Base-by-base conservation (phyloP, 2,888 invertebrate species). In the Limnephilus auricula region DNA sequence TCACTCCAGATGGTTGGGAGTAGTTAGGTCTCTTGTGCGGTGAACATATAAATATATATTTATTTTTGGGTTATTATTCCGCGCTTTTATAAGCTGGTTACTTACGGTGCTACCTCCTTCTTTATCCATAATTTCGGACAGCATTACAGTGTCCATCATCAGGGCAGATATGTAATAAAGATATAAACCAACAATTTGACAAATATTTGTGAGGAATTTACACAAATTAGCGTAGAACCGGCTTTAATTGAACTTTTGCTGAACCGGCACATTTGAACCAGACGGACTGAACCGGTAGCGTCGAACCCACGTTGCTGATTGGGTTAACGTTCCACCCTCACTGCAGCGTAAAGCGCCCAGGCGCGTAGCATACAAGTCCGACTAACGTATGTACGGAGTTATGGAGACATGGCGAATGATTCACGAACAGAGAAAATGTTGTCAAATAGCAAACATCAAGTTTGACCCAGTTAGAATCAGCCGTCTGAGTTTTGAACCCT, bases 381-480 rank as follows among this genome's bases (percentile, higher is more conserved):
- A 40, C 40, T 15, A 45, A 30, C 30, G n/a, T 85, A n/a, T 37
- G 25, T 34, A 2, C 40, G 30, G 30, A 40, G n/a, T 65, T 65
- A 65, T 65, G 65, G 85, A 45, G 85, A 40, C 85, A 10, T 31
- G 45, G 45, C 85, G 31, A 65, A 65, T 85, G 9, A 85, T 40
- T 85, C n/a, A n/a, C 15, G 32, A 87, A 31, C 37, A 78, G 50
- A 6, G 87, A 87, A 87, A 87, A 87, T 65, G 31, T 65, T 78
- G 65, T 37, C 32, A 78, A 87, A 78, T 65, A 79, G 78, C 85
- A 85, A 37, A 90, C 79, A 65, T 65, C n/a, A 90, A 30, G 90
- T 90, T 85, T 90, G 90, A 85, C 90, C 90, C 84, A 90, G 90
- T 90, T 90, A n/a, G 40, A 87, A 65, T 87, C 65, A 32, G 65